Conservation (phyloP, 2,888 invertebrate species). For the Papilio protenor region DNA sequence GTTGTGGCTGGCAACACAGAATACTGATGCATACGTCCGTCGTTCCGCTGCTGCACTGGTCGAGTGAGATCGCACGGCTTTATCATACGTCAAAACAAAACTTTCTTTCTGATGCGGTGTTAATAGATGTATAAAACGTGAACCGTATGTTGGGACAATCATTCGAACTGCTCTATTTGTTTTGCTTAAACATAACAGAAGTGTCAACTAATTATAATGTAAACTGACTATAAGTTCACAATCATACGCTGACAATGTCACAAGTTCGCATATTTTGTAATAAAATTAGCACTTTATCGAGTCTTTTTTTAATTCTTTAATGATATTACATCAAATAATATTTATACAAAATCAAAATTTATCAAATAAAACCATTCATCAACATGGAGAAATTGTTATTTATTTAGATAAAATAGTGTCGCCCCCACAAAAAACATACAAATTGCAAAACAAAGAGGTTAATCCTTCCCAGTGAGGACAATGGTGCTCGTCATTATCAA, state of each 20-base stretch:
- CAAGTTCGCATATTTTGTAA: neutral
- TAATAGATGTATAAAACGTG: conserved; percentile 6
- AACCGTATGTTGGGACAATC: no score
- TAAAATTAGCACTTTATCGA: neutral
- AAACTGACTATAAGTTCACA: neutral
- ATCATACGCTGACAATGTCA: neutral
- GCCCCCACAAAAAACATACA: conserved; percentile 61
- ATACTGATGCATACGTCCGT: conserved; percentile 54
- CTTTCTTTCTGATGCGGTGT: conserved; percentile 10
- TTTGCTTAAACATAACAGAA: no score
- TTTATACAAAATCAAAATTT: neutral
- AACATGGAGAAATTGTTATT: conserved; percentile 1
- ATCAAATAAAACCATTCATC: neutral
- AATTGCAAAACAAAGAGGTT: conserved; percentile 75
- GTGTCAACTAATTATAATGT: neutral
- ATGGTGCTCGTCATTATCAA: conserved; percentile 79
- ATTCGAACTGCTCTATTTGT: no score
- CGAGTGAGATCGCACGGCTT: conserved; percentile 20
- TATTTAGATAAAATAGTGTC: conserved; percentile 59
- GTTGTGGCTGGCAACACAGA: conserved; percentile 50
- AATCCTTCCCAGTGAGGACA: conserved; percentile 63
- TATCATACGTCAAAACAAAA: conserved; percentile 18
- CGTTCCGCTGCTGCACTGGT: conserved; percentile 46
- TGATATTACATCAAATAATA: neutral
- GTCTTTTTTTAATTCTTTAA: neutral